Conservation (phyloP, 2,888 invertebrate species). For the Molorchus minor region DNA sequence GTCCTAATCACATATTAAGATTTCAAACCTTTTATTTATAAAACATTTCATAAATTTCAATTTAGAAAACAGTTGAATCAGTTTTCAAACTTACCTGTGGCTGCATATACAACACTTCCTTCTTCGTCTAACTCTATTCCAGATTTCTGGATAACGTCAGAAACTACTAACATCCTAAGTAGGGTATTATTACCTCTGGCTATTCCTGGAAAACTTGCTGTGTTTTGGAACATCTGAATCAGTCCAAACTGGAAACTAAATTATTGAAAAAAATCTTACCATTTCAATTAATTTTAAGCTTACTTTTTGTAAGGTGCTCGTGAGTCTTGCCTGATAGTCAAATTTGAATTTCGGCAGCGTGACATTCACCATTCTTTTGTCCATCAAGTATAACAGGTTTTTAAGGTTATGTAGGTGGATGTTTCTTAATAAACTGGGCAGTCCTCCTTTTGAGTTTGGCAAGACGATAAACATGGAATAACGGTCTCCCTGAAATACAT, state of each 20-base stretch:
- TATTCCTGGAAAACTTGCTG: conserved; percentile 76
- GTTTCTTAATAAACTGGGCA: conserved; percentile 68
- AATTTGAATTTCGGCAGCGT: conserved; percentile 80
- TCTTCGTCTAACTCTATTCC: conserved; percentile 81
- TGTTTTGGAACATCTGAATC: conserved; percentile 74
- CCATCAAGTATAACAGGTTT: conserved; percentile 68
- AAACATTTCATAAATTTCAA: background rate
- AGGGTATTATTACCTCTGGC: conserved; percentile 66
- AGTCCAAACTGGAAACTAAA: conserved; percentile 70
- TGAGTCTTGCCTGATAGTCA: conserved; percentile 72
- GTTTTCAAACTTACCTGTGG: conserved; percentile 71
- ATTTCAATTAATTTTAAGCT: conserved; percentile 36
- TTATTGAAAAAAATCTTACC: background rate
- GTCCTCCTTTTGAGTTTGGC: conserved; percentile 72
- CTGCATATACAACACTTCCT: conserved; percentile 76
- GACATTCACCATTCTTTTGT: conserved; percentile 69
- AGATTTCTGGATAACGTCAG: conserved; percentile 77
- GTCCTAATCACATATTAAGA: no score
- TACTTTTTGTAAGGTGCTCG: conserved; percentile 71
- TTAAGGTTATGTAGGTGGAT: conserved; percentile 68
- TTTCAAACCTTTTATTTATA: no score
- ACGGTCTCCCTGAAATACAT: conserved; percentile 70
- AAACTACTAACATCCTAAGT: conserved; percentile 66
- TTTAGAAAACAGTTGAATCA: background rate
- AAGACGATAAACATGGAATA: conserved; percentile 79